Conservation (phyloP, 1,140 invertebrate genomes). For the Propsilocerus akamusi region DNA sequence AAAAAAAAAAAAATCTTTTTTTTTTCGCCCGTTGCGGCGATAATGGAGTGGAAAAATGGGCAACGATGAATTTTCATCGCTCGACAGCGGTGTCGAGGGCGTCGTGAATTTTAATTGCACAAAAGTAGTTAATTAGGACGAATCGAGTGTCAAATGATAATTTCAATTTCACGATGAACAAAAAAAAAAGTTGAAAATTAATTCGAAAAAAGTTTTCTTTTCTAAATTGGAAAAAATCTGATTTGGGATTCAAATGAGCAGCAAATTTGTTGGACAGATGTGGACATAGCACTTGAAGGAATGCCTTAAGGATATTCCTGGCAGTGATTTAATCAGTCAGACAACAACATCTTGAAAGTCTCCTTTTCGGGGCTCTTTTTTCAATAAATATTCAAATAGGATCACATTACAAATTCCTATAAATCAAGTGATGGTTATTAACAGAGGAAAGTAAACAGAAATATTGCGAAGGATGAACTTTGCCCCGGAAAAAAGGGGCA, state of each 20-base stretch:
- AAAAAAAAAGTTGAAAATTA: no score
- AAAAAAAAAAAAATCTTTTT: background rate
- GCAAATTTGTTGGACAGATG: no score
- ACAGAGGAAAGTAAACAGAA: background rate
- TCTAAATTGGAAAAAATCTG: no score
- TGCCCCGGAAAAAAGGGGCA: no score
- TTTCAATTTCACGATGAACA: no score
- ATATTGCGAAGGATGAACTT: background rate
- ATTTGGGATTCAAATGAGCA: no score
- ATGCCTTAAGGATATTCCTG: no score
- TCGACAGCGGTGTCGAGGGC: background rate
- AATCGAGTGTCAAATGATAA: background rate
- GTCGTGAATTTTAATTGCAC: background rate
- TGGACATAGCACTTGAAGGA: no score
- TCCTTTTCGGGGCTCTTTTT: background rate
- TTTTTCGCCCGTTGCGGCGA: background rate
- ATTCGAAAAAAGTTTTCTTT: no score
- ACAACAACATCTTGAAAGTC: background rate
- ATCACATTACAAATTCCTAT: slow-evolving; percentile 1
- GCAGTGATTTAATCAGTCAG: no score
- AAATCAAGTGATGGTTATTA: slow-evolving; percentile 4
- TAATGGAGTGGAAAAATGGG: no score
- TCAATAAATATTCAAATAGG: slow-evolving; percentile 4
- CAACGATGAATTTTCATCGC: background rate
- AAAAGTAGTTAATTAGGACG: background rate